Percentiles rank a stretch among this genome's conserved stretches.
Conservation (phyloP, 2,888 invertebrate genomes). For the Aleiodes alternator region DNA sequence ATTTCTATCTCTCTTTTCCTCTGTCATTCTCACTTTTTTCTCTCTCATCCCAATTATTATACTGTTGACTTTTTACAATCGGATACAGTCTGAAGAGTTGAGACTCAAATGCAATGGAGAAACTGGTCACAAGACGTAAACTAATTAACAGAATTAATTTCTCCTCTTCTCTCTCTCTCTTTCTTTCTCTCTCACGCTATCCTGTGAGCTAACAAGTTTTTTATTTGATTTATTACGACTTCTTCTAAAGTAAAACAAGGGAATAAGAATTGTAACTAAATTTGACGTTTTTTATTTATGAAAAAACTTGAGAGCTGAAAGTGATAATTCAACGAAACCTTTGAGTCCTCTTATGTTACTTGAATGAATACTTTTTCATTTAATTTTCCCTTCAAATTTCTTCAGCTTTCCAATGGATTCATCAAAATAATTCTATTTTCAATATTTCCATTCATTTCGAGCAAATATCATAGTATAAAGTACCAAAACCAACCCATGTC, state of each 20-base stretch:
- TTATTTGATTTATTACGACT: not conserved
- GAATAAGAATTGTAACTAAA: too few species aligned
- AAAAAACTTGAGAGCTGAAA: too few species aligned
- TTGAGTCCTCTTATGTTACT: too few species aligned
- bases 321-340: too few species aligned
- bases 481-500: too few species aligned
- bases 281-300: too few species aligned
- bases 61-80: slow-evolving; percentile 21
- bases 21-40: not conserved
- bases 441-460: too few species aligned
- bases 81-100: not conserved
- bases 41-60: not conserved
- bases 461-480: too few species aligned
- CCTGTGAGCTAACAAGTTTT: not conserved
- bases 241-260: too few species aligned
- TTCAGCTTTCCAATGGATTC: too few species aligned
- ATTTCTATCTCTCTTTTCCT: slow-evolving; percentile 7
- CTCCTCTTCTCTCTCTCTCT: not conserved
- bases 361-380: not conserved
- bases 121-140: slow-evolving; percentile 17
- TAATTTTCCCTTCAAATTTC: not conserved
- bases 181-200: not conserved
- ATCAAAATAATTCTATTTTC: too few species aligned
- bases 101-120: slow-evolving; percentile 15
- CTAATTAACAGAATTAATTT: slow-evolving; percentile 8